Evolutionary conservation across 1,140 invertebrate genomes (phyloP).

Genomic region (Gonioctena quinquepunctata): DNA sequence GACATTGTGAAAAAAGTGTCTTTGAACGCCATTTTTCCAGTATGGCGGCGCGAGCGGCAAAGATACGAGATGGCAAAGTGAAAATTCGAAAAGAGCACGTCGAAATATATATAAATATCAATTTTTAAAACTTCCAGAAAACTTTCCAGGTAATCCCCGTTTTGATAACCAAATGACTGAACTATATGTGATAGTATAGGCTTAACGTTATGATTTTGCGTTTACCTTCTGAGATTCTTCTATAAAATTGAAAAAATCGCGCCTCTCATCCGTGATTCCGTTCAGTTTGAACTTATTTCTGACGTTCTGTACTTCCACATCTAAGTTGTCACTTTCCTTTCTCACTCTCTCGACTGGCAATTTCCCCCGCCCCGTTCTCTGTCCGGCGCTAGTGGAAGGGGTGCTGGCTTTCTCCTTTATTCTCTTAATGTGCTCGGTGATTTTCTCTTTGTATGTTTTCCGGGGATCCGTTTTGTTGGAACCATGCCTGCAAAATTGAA

Average conservation of each 20-base stretch:
- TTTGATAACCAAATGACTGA: too few species aligned
- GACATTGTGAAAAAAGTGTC: too few species aligned
- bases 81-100: too few species aligned
- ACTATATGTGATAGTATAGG: too few species aligned
- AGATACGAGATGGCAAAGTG: too few species aligned
- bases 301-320: conserved; percentile 22
- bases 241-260: conserved; percentile 16
- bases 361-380: conserved; percentile 1
- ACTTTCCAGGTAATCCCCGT: too few species aligned
- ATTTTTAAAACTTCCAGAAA: too few species aligned
- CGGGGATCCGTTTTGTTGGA: background rate
- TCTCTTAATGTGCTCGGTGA: conserved; percentile 14
- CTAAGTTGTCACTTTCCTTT: conserved; percentile 22
- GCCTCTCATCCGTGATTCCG: background rate
- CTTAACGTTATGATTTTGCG: too few species aligned
- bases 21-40: too few species aligned
- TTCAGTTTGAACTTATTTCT: conserved; percentile 18
- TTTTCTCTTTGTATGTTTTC: conserved; percentile 20
- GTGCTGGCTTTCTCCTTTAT: conserved; percentile 4
- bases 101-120: too few species aligned
- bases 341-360: conserved; percentile 21
- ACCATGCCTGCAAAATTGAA: too few species aligned
- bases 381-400: background rate
- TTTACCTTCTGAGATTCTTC: background rate
- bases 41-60: too few species aligned